These are phyloP conservation scores for Trididemnum miniatum DNA, from an alignment of 23 tunicate species.

Conservation along the genomic window DNA sequence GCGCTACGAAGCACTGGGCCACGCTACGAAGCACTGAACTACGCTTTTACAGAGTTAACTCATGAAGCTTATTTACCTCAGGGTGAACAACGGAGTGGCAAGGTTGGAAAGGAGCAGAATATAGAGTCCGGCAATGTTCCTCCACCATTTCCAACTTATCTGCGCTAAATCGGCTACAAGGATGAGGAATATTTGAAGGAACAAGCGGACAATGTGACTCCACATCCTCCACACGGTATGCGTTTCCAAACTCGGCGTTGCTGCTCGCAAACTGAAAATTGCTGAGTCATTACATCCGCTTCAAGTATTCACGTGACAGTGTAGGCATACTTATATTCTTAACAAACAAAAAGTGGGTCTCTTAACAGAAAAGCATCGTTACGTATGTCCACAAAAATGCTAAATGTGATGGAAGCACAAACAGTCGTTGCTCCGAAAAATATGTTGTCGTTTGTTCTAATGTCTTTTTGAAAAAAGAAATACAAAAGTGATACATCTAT, in stretches of 20 bases:
- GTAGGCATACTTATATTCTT: background rate
- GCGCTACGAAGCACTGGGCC: too few relatives aligned
- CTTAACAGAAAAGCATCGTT: too few relatives aligned
- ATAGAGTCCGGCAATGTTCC: background rate
- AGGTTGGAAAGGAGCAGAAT: slow-evolving; percentile 3
- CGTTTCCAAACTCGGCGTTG: slow-evolving; percentile 50
- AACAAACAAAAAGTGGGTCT: slow-evolving; percentile 5
- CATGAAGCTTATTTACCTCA: slow-evolving; percentile 24
- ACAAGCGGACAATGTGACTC: slow-evolving; percentile 6
- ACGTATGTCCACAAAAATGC: too few relatives aligned
- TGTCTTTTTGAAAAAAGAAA: too few relatives aligned
- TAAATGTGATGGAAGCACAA: too few relatives aligned
- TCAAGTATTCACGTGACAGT: background rate
- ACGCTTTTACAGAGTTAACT: too few relatives aligned
- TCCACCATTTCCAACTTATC: background rate
- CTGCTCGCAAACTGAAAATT: background rate
- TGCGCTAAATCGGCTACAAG: slow-evolving; percentile 6
- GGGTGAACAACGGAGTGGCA: slow-evolving; percentile 37
- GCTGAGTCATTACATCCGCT: too few relatives aligned
- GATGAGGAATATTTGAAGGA: slow-evolving; percentile 17
- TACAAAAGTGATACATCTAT: too few relatives aligned
- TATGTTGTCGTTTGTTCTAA: too few relatives aligned
- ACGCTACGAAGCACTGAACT: too few relatives aligned
- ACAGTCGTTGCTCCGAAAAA: too few relatives aligned
- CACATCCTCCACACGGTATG: slow-evolving; percentile 5